Conservation (phyloP, 2,797 vertebrate species). For the Sarcoramphus papa region DNA sequence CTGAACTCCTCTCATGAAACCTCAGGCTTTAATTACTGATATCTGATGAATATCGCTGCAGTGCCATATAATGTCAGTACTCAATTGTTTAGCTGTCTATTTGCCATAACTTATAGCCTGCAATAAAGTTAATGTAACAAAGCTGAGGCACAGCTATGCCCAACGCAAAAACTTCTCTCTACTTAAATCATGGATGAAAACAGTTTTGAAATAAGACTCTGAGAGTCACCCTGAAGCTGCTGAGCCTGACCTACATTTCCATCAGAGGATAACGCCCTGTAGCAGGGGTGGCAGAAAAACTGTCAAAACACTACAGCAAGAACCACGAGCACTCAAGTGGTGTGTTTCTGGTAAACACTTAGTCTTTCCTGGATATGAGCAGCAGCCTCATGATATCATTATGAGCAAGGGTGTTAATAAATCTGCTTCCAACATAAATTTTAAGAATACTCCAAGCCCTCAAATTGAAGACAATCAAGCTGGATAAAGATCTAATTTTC, state of each 20-base stretch:
- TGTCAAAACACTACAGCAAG: neutral
- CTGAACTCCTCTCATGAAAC: neutral
- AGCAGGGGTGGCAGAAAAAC: neutral
- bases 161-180: neutral
- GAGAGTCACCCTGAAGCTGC: neutral
- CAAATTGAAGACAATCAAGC: neutral
- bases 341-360: neutral
- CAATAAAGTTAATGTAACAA: neutral
- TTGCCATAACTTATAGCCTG: neutral
- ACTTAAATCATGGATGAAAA: neutral
- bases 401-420: neutral
- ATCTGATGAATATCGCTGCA: neutral
- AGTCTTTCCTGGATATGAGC: neutral
- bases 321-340: neutral
- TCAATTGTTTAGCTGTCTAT: neutral
- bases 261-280: neutral
- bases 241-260: slow-evolving; percentile 11
- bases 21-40: neutral
- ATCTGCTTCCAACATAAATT: neutral
- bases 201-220: neutral
- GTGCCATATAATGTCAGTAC: neutral
- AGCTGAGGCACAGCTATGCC: neutral
- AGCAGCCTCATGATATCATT: neutral
- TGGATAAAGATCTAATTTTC: neutral
- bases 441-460: neutral